Conservation (phyloP, 2,797 vertebrate genomes). For the Heliangelus exortis region DNA sequence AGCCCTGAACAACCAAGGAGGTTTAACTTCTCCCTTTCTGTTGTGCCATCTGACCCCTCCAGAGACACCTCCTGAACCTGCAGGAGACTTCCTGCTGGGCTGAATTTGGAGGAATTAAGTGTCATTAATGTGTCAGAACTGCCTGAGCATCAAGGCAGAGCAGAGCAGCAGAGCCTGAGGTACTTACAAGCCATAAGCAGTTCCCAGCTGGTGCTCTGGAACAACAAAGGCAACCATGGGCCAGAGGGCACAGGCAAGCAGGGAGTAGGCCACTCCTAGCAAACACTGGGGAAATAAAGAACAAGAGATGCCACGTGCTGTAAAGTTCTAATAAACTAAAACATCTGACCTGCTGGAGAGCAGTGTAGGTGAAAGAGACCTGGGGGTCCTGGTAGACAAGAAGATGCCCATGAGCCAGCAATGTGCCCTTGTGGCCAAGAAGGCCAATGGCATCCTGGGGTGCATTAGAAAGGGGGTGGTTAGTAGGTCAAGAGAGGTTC, state of each 20-base stretch:
- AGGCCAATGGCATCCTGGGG: no score
- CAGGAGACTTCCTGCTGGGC: not conserved
- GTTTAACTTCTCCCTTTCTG: not conserved
- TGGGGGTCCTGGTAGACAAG: no score
- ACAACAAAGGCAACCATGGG: constrained; percentile 97
- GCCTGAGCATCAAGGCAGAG: not conserved
- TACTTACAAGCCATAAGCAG: constrained; percentile 97
- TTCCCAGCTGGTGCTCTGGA: constrained; percentile 95
- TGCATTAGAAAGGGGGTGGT: no score
- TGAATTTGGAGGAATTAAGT: not conserved
- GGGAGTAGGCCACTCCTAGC: constrained; percentile 91
- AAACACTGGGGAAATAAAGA: constrained; percentile 82
- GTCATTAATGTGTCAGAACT: rapidly evolving
- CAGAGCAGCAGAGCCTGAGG: not conserved
- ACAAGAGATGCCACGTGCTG: not conserved
- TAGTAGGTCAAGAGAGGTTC: no score
- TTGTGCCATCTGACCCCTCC: rapidly evolving
- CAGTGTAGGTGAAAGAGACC: no score
- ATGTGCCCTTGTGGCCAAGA: no score
- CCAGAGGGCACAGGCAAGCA: constrained; percentile 96
- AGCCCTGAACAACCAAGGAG: not conserved
- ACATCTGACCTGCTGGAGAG: no score
- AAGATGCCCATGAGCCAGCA: no score
- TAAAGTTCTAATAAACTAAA: not conserved
- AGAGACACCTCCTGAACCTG: not conserved